A percentile compares a stretch with the other conserved stretches of the same genome.
phyloP scores from a whole-genome alignment of 2,888 invertebrate species.

The Opisthograptis luteolata region DNA sequence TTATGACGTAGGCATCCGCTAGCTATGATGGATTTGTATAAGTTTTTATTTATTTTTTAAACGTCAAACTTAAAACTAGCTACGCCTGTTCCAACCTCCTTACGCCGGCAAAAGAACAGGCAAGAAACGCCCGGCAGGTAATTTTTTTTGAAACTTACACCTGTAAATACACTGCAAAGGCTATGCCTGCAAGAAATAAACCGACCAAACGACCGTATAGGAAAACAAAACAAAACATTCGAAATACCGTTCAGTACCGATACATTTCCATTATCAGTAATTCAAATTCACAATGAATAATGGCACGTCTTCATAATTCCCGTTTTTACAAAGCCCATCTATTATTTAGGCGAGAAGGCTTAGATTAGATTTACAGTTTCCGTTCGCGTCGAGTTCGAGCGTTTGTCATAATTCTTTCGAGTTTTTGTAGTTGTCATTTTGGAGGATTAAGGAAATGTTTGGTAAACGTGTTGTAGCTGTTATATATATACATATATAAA shows the following conservation, averaged over 20 bases:
- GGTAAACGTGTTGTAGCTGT: neutral
- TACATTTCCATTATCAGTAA: constrained; percentile 57
- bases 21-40: no score
- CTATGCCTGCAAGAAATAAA: neutral
- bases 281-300: constrained; percentile 66
- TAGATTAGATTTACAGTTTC: constrained; percentile 71
- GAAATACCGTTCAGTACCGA: constrained; percentile 36
- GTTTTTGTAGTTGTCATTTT: constrained; percentile 41
- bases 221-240: constrained; percentile 32
- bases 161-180: no score
- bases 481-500: no score
- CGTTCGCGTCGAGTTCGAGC: constrained; percentile 46
- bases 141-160: no score
- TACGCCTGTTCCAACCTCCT: no score
- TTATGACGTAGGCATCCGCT: no score
- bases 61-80: no score
- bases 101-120: no score
- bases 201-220: constrained; percentile 1
- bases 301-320: constrained; percentile 70
- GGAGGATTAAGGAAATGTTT: neutral
- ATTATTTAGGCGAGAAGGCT: constrained; percentile 70
- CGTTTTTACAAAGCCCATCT: constrained; percentile 67
- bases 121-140: no score
- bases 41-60: no score
- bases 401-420: constrained; percentile 42